Evolutionary conservation across 2,113 vertebrate species (phyloP).

Genomic region (Pseudorhombus dupliciocellatus): DNA sequence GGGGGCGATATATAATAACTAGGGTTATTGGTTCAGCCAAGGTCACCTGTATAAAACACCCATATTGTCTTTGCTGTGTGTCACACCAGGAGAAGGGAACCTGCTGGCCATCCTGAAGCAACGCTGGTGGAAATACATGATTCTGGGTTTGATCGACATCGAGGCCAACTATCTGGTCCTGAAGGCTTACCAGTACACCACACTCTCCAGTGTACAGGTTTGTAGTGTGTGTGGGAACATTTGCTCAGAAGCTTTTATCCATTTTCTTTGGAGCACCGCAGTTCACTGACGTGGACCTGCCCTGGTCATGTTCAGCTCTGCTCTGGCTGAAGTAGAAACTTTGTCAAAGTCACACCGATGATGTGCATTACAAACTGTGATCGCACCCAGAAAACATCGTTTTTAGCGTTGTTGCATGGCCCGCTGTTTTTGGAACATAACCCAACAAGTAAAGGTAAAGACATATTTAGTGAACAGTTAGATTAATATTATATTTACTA

Average conservation of each 20-base stretch:
- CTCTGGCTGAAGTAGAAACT: too few species aligned
- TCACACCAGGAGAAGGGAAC: conserved; percentile 90
- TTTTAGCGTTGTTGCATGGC: background rate
- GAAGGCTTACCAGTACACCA: conserved; percentile 96
- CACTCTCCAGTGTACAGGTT: conserved; percentile 95
- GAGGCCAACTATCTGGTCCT: conserved; percentile 96
- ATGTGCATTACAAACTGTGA: background rate
- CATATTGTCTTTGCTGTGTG: background rate
- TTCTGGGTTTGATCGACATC: conserved; percentile 93
- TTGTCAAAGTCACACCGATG: background rate
- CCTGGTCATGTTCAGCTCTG: too few species aligned
- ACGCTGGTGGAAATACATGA: conserved; percentile 99
- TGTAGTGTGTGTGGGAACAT: conserved; percentile 20
- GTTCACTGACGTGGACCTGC: too few species aligned
- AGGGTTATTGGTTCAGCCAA: too few species aligned
- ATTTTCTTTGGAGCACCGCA: too few species aligned
- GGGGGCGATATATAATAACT: too few species aligned
- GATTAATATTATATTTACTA: background rate
- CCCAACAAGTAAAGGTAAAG: too few species aligned
- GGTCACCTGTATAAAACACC: background rate
- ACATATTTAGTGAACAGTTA: too few species aligned
- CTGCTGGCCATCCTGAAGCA: conserved; percentile 93
- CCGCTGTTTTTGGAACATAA: too few species aligned
- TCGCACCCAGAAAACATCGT: background rate
- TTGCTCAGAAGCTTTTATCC: too few species aligned